Evolutionary conservation across 2,888 invertebrate species (phyloP), one percentile per base, ranked within the genome.

Genomic region (Mesorhabditis sp.): DNA sequence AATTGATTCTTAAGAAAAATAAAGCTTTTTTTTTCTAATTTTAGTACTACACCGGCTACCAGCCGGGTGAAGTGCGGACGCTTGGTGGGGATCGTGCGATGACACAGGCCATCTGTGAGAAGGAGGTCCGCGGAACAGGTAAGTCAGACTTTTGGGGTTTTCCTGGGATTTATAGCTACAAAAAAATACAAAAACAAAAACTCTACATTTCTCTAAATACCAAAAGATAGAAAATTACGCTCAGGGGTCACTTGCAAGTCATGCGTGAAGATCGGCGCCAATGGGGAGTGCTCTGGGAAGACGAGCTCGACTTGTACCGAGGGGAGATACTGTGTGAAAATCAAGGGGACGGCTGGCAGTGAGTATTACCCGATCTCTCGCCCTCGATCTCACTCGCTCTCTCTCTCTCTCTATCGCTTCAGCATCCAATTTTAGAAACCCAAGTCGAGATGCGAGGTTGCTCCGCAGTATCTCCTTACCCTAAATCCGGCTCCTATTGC

Each of bases 391-490:
- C 28, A 1, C 28, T 28, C 28, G 1, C 28, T 28, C 28, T 28
- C 28, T 28, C 28, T 28, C 28, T 28, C 28, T 28, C 28, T 28
- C 28, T 28, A 28, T 28, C 28, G 28, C 28, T 28, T 28, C 28
- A 28, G 2, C 28, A 28, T 28, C 28, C n/a, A n/a, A n/a, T n/a
- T 50, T 50, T 2, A 50, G 58, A n/a, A 10, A 50, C 7, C n/a
- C 58, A 50, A 50, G n/a, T 50, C 58, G 58, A 50, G 10, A n/a
- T 50, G 58, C 58, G 58, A n/a, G 58, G 58, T 50, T 50, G 58
- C n/a, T 10, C 58, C n/a, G 10, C 7, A 50, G n/a, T 50, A 13
- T 50, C 58, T 10, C 58, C 58, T 13, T 50, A 50, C 58, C 58
- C 58, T 10, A 50, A 50, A 50, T 13, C 58, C 10, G 58, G 58